Evolutionary conservation across 2,888 invertebrate species (phyloP), one percentile per base, ranked within the genome.

Genomic region (Campoplex capitator): DNA sequence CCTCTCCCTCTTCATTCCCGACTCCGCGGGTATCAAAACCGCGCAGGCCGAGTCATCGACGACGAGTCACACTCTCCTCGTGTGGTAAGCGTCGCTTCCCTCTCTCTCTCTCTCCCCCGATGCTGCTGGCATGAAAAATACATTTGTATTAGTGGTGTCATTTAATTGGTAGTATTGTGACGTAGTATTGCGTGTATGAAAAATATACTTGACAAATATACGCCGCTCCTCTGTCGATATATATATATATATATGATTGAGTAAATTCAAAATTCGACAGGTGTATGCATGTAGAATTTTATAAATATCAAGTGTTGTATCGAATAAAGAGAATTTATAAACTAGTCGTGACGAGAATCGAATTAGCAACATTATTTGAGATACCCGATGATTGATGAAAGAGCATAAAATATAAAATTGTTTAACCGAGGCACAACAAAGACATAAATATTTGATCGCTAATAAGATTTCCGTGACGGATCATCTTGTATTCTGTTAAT

Each of bases 41-140:
- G 82, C 78, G 67, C 78, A 67, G 51, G 75, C 58, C 84, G 80
- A 84, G 84, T 84, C 84, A 84, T 51, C 78, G 51, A 76, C 74
- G 74, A 68, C 83, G 78, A 84, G 78, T 84, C 84, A 79, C 84
- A 79, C 84, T 79, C 68, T 67, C 35, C 58, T 70, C 42, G 56
- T 78, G 68, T 51, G 77, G 48, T 54, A 32, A 32, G 38, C 58
- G 23, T 28, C 18, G 13, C 4, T 45, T 32, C 8, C 23, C 28
- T 56, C n/a, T 58, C 23, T 23, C 58, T 35, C 54, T 23, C 23
- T 38, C 32, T 65, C n/a, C 45, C 18, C 11, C 11, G 13, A 45
- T n/a, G 16, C 28, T 68, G 56, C 68, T 56, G 75, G 23, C n/a
- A 28, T 74, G 38, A 23, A 56, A 74, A 54, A 54, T 74, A 74